Percentiles rank a stretch among this genome's conserved stretches.
These are phyloP conservation scores for Zoanthus sansibaricus DNA, from an alignment of 92 coral and sea anemone genomes.

Conservation along the genomic window DNA sequence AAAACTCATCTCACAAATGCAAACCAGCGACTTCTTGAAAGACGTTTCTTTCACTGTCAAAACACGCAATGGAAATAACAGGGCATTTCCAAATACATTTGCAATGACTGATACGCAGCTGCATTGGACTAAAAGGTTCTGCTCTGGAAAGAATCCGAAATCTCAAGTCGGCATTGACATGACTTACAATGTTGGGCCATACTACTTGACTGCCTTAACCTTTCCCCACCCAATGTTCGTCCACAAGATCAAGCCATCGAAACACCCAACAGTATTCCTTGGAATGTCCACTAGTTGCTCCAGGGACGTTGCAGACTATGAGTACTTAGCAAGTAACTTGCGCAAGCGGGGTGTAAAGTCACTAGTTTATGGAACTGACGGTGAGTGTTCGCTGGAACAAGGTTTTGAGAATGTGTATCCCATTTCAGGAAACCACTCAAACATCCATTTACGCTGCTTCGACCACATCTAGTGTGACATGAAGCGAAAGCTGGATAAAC, in stretches of 20 bases:
- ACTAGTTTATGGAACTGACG: slow-evolving; percentile 43
- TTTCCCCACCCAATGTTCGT: slow-evolving; percentile 70
- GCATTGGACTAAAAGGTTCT: slow-evolving; percentile 54
- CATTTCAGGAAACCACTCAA: slow-evolving; percentile 27
- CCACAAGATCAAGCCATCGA: slow-evolving; percentile 39
- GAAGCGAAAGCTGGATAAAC: slow-evolving; percentile 11
- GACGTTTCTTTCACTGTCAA: slow-evolving; percentile 37
- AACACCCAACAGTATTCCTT: slow-evolving; percentile 55
- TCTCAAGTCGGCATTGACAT: slow-evolving; percentile 57
- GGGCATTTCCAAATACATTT: slow-evolving; percentile 49
- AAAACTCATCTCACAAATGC: slow-evolving; percentile 60
- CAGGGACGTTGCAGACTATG: slow-evolving; percentile 52
- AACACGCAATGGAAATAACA: slow-evolving; percentile 8
- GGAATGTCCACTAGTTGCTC: slow-evolving; percentile 59
- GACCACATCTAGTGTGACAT: slow-evolving; percentile 42
- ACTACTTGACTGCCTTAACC: slow-evolving; percentile 55
- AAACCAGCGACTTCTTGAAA: slow-evolving; percentile 44
- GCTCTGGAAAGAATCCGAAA: slow-evolving; percentile 45
- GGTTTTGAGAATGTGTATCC: slow-evolving; percentile 46
- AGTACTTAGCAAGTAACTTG: slow-evolving; percentile 36
- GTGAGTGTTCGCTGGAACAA: slow-evolving; percentile 37
- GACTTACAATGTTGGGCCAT: slow-evolving; percentile 64
- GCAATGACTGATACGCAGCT: slow-evolving; percentile 61
- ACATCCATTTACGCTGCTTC: slow-evolving; percentile 46
- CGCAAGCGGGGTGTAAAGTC: slow-evolving; percentile 44